Evolutionary conservation across 2,797 vertebrate genomes (phyloP).

Genomic region (Enteromius treurensis): DNA sequence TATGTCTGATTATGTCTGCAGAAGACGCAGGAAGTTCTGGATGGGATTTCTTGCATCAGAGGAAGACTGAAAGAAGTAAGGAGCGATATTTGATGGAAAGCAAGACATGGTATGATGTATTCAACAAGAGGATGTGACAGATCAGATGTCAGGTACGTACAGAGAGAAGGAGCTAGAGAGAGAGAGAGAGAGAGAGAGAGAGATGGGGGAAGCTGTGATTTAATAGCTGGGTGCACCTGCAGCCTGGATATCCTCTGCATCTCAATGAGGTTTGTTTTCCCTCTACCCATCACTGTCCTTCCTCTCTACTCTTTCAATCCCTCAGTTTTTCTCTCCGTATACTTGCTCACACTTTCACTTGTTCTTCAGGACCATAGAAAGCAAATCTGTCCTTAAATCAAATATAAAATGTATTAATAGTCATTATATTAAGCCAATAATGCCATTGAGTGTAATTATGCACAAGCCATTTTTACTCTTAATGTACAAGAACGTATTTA

Average conservation of each 20-base stretch:
- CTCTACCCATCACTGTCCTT: constrained; percentile 47
- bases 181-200: constrained; percentile 17
- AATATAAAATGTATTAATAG: neutral
- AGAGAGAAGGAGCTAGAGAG: constrained; percentile 33
- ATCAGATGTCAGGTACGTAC: constrained; percentile 35
- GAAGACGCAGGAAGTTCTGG: constrained; percentile 8
- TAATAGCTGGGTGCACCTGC: constrained; percentile 83
- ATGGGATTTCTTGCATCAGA: constrained; percentile 33
- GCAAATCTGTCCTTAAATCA: neutral
- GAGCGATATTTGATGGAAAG: constrained; percentile 51
- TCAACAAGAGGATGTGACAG: constrained; percentile 41
- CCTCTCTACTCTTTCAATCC: constrained; percentile 44
- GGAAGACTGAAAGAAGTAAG: constrained; percentile 22
- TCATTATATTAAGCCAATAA: neutral
- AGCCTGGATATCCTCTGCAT: constrained; percentile 81
- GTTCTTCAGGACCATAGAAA: neutral
- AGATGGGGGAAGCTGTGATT: constrained; percentile 72
- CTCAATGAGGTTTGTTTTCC: constrained; percentile 77
- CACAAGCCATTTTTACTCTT: neutral
- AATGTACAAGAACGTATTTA: neutral
- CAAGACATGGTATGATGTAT: constrained; percentile 33
- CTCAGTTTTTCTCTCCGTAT: constrained; percentile 53
- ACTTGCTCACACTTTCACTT: constrained; percentile 43
- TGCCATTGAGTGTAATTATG: neutral
- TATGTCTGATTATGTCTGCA: constrained; percentile 13